A percentile compares a stretch with the other conserved stretches of the same genome.
Conservation (phyloP, 2,888 invertebrate genomes). For the Tricholauxania praeusta region DNA sequence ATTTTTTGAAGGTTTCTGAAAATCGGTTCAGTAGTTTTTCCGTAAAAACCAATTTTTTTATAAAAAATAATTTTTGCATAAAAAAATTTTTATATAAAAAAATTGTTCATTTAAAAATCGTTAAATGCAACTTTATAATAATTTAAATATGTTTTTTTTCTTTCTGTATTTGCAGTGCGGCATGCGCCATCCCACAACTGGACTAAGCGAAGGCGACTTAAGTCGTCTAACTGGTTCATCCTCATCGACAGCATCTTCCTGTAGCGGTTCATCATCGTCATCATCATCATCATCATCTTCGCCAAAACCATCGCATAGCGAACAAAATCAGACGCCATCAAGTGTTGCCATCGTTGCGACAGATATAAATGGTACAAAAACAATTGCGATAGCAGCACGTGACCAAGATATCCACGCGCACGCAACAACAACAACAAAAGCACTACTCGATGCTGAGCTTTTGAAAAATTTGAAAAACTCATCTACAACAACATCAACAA, state of each 20-base stretch:
- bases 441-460: conserved; percentile 28
- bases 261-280: conserved; percentile 54
- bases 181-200: conserved; percentile 69
- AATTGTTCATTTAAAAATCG: too few species aligned
- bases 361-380: conserved; percentile 45
- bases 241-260: conserved; percentile 59
- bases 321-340: conserved; percentile 37
- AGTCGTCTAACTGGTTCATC: conserved; percentile 70
- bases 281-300: conserved; percentile 48
- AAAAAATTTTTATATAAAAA: too few species aligned
- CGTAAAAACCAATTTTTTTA: too few species aligned
- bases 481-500: conserved; percentile 36
- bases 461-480: conserved; percentile 38
- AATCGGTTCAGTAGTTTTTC: too few species aligned
- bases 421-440: conserved; percentile 40
- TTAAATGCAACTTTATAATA: too few species aligned
- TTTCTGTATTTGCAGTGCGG: conserved; percentile 66
- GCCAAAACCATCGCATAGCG: conserved; percentile 39
- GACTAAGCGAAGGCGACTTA: conserved; percentile 69
- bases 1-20: too few species aligned
- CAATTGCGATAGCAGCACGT: conserved; percentile 41
- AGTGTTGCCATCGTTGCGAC: conserved; percentile 2
- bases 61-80: too few species aligned
- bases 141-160: conserved; percentile 33
- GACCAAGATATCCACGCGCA: conserved; percentile 41